These are phyloP conservation scores for Baryphthengus martii DNA, from an alignment of 2,113 vertebrate genomes.

Conservation along the genomic window DNA sequence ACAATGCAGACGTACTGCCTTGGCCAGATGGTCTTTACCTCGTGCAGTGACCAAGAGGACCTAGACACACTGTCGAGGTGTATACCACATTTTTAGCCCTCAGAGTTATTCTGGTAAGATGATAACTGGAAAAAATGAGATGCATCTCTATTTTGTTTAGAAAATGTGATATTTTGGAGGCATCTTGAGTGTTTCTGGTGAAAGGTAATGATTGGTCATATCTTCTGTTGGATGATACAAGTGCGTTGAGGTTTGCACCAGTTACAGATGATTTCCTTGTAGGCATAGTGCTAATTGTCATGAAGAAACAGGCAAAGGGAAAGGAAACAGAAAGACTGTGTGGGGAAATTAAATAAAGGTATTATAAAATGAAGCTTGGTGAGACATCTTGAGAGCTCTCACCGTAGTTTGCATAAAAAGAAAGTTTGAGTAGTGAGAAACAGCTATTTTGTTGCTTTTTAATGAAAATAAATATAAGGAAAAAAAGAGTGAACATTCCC, in stretches of 20 bases:
- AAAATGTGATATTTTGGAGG: background rate
- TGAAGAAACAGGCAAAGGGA: background rate
- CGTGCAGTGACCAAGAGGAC: background rate
- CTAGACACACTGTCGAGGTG: background rate
- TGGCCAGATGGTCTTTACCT: background rate
- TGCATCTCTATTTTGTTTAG: background rate
- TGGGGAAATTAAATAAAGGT: slow-evolving; percentile 20
- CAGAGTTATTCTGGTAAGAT: background rate
- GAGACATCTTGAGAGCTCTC: background rate
- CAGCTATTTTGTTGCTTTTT: background rate
- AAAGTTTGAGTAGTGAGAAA: background rate
- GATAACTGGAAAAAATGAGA: background rate
- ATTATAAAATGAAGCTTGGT: background rate
- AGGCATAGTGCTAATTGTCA: background rate
- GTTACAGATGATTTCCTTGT: background rate
- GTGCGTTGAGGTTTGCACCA: background rate
- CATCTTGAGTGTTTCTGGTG: background rate
- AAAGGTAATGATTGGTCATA: background rate
- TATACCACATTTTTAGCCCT: background rate
- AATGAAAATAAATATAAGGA: background rate
- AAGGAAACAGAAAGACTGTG: background rate
- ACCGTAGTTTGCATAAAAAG: background rate
- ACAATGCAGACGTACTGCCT: background rate
- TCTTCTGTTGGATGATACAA: background rate
- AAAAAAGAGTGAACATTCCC: background rate